Evolutionary conservation across 2,113 vertebrate genomes (phyloP).

Genomic region (Chitala chitala): DNA sequence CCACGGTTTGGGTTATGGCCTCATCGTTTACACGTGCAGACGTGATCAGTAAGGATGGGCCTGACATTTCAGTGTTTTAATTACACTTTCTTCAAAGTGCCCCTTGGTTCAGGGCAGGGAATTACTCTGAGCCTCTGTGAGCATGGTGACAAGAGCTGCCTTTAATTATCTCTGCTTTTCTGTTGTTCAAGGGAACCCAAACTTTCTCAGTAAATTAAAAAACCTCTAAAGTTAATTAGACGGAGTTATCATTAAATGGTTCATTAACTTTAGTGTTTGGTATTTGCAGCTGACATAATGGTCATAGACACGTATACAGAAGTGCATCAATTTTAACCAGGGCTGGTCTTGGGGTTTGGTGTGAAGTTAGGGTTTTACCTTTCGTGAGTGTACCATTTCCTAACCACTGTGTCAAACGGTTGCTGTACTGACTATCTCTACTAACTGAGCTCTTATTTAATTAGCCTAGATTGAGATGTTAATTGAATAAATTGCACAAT

Average conservation of each 20-base stretch:
- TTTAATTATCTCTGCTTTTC: neutral
- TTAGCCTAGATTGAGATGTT: neutral
- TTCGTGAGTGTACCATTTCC: too few relatives aligned
- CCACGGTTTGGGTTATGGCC: neutral
- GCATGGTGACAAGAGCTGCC: neutral
- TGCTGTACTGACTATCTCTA: too few relatives aligned
- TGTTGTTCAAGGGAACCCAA: too few relatives aligned
- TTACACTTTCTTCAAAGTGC: neutral
- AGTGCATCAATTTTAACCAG: too few relatives aligned
- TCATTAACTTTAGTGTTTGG: neutral
- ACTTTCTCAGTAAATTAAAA: neutral
- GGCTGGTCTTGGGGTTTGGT: neutral
- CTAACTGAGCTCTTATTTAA: neutral
- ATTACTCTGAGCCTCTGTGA: neutral
- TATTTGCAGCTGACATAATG: neutral
- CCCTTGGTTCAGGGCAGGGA: neutral
- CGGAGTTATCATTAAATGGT: neutral
- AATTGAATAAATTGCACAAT: neutral
- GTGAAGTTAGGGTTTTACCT: too few relatives aligned
- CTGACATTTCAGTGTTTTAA: slow-evolving; percentile 17
- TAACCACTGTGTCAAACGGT: too few relatives aligned
- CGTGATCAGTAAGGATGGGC: neutral
- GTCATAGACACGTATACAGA: too few relatives aligned
- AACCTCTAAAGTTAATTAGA: neutral
- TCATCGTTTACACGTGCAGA: neutral